These are phyloP conservation scores for Characodon lateralis DNA, from an alignment of 2,797 vertebrate species.

Conservation along the genomic window DNA sequence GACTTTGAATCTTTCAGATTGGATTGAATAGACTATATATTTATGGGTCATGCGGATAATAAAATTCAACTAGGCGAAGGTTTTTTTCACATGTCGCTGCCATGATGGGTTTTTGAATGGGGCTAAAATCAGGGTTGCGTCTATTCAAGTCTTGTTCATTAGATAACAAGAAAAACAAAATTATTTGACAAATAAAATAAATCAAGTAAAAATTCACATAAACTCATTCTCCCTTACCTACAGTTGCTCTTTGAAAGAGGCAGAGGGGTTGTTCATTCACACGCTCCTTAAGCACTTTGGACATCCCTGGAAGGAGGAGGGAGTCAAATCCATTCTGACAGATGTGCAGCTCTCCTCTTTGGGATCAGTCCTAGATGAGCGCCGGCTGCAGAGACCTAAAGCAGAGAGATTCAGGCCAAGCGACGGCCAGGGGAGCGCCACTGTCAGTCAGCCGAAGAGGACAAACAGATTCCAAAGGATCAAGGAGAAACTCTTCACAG, in stretches of 20 bases:
- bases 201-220: background rate
- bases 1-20: no score
- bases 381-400: slow-evolving; percentile 66
- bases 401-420: slow-evolving; percentile 71
- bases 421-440: slow-evolving; percentile 36
- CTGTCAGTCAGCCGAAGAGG: slow-evolving; percentile 60
- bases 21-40: no score
- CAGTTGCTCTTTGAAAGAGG: background rate
- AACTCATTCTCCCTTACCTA: background rate
- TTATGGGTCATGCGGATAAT: no score
- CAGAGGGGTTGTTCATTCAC: slow-evolving; percentile 22
- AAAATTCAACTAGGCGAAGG: no score
- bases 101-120: no score
- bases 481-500: slow-evolving; percentile 57
- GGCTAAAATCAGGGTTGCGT: no score
- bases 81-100: no score
- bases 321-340: slow-evolving; percentile 62
- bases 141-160: background rate
- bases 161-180: background rate
- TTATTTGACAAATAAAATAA: background rate
- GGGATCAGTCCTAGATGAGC: slow-evolving; percentile 75
- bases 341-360: slow-evolving; percentile 44
- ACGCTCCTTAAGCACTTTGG: slow-evolving; percentile 62
- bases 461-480: slow-evolving; percentile 67
- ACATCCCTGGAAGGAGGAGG: slow-evolving; percentile 62